Conservation (phyloP, 2,797 vertebrate species). For the Delichon dasypus region DNA sequence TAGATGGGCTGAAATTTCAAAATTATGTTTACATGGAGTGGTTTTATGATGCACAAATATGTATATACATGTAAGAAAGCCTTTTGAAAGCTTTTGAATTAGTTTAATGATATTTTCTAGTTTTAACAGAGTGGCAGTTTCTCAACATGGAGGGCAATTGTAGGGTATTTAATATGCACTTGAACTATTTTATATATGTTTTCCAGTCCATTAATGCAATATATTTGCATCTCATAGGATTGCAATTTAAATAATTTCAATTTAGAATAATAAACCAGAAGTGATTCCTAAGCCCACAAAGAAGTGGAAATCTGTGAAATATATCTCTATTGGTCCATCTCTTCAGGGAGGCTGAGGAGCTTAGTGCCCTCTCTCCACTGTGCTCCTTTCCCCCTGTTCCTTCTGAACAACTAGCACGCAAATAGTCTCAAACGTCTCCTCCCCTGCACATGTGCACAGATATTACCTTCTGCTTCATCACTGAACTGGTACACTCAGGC, state of each 20-base stretch:
- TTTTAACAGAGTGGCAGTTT: not conserved
- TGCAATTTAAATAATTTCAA: too few species aligned
- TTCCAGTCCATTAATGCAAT: not conserved
- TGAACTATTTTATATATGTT: not conserved
- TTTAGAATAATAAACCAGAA: not conserved
- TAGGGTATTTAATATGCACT: not conserved
- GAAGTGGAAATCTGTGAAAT: not conserved
- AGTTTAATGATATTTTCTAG: not conserved
- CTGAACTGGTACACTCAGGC: not conserved
- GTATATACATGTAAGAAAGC: not conserved
- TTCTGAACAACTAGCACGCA: not conserved
- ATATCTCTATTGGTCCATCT: fast-evolving
- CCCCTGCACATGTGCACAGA: not conserved
- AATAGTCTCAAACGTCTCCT: not conserved
- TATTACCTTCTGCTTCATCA: not conserved
- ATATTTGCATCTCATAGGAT: not conserved
- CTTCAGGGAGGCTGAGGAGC: not conserved
- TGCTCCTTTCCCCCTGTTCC: fast-evolving
- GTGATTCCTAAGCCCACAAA: not conserved
- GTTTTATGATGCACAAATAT: not conserved
- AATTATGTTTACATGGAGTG: not conserved
- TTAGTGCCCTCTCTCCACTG: not conserved
- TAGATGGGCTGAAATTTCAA: not conserved
- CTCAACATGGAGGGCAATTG: not conserved
- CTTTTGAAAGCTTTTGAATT: not conserved